Percentiles rank a stretch among this genome's conserved stretches.
These are phyloP conservation scores for Monoplex corrugatus DNA, from an alignment of 2,888 invertebrate genomes.

Conservation along the genomic window DNA sequence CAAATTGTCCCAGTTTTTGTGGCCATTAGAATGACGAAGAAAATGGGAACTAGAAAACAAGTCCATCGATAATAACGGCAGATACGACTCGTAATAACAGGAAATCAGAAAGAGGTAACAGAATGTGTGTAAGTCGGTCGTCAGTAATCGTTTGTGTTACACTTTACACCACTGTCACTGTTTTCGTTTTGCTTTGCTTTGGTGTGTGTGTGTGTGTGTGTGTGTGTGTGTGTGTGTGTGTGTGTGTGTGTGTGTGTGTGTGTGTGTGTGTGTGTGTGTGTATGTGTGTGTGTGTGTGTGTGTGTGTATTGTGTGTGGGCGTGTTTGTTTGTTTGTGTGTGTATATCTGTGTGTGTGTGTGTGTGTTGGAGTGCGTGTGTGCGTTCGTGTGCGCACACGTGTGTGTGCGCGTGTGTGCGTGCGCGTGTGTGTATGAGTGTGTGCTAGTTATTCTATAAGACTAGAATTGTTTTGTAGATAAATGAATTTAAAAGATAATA, in stretches of 20 bases:
- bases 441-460: not conserved
- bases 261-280: conserved; percentile 48
- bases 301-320: conserved; percentile 44
- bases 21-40: no score
- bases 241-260: conserved; percentile 27
- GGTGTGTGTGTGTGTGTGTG: not conserved
- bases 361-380: conserved; percentile 6
- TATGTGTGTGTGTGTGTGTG: conserved; percentile 48
- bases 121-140: not conserved
- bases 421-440: not conserved
- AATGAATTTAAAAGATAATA: not conserved
- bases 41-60: not conserved
- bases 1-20: no score
- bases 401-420: conserved; percentile 10
- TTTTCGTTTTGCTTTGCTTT: no score
- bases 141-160: not conserved
- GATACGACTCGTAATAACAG: not conserved
- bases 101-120: not conserved
- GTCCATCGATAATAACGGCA: no score
- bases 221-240: not conserved
- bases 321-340: conserved; percentile 34
- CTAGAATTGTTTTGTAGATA: not conserved
- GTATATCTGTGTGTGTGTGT: conserved; percentile 23
- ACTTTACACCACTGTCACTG: not conserved
- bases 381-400: not conserved